Conservation (phyloP, 2,888 invertebrate species). For the Gari tellinella region DNA sequence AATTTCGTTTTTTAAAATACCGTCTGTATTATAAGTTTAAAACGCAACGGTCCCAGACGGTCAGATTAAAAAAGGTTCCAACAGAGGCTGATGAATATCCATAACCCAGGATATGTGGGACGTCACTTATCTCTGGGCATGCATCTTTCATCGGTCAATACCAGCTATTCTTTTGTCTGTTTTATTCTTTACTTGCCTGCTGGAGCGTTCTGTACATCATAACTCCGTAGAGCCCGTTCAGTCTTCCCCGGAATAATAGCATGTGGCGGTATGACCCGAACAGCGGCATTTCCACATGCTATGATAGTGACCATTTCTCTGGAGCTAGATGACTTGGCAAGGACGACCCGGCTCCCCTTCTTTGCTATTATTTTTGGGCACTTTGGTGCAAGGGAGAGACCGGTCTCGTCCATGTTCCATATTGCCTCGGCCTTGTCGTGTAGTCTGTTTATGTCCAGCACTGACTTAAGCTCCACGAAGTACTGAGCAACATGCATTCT, state of each 20-base stretch:
- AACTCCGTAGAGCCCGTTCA: slow-evolving; percentile 11
- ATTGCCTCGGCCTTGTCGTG: too few species aligned
- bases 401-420: slow-evolving; percentile 48
- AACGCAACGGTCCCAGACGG: too few species aligned
- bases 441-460: slow-evolving; percentile 11
- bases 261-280: slow-evolving; percentile 35
- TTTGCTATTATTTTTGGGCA: slow-evolving; percentile 16
- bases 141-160: too few species aligned
- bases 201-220: slow-evolving; percentile 22
- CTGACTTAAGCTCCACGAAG: slow-evolving; percentile 16
- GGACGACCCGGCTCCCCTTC: slow-evolving; percentile 15
- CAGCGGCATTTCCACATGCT: slow-evolving; percentile 47
- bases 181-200: not conserved
- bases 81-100: too few species aligned
- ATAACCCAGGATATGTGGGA: too few species aligned
- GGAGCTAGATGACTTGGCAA: slow-evolving; percentile 19
- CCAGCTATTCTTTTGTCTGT: not conserved
- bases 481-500: slow-evolving; percentile 6
- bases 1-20: too few species aligned
- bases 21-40: too few species aligned
- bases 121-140: too few species aligned
- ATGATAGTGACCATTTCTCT: slow-evolving; percentile 37
- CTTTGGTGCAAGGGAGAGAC: slow-evolving; percentile 10
- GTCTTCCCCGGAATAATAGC: slow-evolving; percentile 50
- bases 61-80: too few species aligned